A percentile compares a stretch with the other conserved stretches of the same genome.
These are phyloP conservation scores for Hyles lineata DNA, from an alignment of 2,888 invertebrate genomes.

Conservation along the genomic window DNA sequence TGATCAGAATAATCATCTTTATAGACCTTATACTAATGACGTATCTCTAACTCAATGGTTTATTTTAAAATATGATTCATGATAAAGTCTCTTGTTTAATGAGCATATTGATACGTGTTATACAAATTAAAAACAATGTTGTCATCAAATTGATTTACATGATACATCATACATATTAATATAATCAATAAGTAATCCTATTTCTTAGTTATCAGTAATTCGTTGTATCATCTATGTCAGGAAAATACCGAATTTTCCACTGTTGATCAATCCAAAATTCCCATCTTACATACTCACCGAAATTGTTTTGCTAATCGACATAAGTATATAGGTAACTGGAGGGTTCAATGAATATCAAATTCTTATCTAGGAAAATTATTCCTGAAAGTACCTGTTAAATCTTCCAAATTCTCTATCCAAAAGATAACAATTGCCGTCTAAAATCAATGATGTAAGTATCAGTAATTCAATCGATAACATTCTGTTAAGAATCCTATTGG, in stretches of 20 bases:
- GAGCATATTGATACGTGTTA: background rate
- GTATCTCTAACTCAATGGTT: constrained; percentile 26
- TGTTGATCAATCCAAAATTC: background rate
- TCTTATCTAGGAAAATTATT: too few species aligned
- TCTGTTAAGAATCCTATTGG: background rate
- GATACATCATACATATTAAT: too few species aligned
- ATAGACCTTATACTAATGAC: constrained; percentile 35
- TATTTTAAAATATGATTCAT: constrained; percentile 18
- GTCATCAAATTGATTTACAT: background rate
- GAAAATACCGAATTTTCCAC: background rate
- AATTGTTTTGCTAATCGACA: background rate
- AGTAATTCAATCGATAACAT: background rate
- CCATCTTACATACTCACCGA: background rate
- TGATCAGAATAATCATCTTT: constrained; percentile 31
- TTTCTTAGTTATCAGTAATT: background rate
- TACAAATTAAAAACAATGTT: constrained; percentile 2
- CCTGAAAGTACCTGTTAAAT: too few species aligned
- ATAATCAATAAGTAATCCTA: too few species aligned
- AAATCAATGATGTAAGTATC: too few species aligned
- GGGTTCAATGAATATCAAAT: too few species aligned
- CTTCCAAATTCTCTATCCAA: too few species aligned
- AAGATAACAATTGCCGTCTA: too few species aligned
- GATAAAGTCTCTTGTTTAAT: background rate
- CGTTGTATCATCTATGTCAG: background rate
- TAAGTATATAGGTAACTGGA: too few species aligned